Percentiles rank a stretch among this genome's conserved stretches.
phyloP scores from a whole-genome alignment of 1,140 invertebrate genomes.

The Mizuhopecten yessoensis region DNA sequence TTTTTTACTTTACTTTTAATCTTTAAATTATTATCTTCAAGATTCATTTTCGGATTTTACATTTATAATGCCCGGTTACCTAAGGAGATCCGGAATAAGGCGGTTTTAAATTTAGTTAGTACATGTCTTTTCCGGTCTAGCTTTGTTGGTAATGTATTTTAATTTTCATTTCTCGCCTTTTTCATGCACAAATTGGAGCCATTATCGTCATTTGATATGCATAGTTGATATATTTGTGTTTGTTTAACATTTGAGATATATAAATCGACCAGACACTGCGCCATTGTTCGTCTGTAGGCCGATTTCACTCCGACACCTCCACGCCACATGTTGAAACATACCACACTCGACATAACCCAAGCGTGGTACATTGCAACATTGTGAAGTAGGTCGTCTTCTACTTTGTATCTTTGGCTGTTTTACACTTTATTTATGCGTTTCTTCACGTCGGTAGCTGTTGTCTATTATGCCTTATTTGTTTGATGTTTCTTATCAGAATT shows the following conservation, averaged over 20 bases:
- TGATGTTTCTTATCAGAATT: no score
- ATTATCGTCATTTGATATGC: not conserved
- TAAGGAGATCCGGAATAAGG: not conserved
- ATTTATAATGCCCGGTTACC: no score
- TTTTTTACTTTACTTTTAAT: no score
- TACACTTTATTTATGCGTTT: not conserved
- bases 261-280: not conserved
- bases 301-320: not conserved
- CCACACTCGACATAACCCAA: not conserved
- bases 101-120: not conserved
- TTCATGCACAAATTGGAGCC: not conserved
- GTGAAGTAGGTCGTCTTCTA: not conserved
- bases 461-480: no score
- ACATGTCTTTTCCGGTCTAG: not conserved
- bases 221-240: not conserved
- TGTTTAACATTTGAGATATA: not conserved
- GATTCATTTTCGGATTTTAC: no score
- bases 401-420: not conserved
- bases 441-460: no score
- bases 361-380: not conserved
- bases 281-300: not conserved
- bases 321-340: not conserved
- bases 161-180: constrained; percentile 3
- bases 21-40: no score
- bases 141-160: constrained; percentile 20